A percentile compares a stretch with the other conserved stretches of the same genome.
These are phyloP conservation scores for Chesias legatella DNA, from an alignment of 2,888 invertebrate species.

Conservation along the genomic window DNA sequence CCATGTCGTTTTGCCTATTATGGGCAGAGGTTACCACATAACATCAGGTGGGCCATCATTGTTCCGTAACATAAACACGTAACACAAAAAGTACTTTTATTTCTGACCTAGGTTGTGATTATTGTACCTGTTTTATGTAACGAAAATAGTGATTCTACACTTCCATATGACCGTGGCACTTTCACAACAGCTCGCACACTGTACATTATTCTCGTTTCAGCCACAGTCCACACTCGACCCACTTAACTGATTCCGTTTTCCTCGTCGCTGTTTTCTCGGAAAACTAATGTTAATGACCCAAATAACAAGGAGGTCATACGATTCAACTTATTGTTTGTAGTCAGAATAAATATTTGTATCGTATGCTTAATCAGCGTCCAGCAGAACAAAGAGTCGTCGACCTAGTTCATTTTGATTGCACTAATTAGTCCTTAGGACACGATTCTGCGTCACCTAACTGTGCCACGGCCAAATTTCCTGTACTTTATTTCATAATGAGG, in stretches of 20 bases:
- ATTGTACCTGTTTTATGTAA: no score
- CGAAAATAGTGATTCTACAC: no score
- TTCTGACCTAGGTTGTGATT: no score
- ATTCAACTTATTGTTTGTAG: slow-evolving; percentile 26
- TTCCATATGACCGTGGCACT: no score
- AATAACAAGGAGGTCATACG: slow-evolving; percentile 36
- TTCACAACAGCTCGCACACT: no score
- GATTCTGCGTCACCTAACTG: slow-evolving; percentile 54
- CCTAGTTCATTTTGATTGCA: slow-evolving; percentile 51
- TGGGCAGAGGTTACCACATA: no score
- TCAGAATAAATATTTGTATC: slow-evolving; percentile 29
- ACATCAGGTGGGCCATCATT: no score
- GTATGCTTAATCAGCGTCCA: slow-evolving; percentile 43
- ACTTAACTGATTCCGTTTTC: slow-evolving; percentile 59
- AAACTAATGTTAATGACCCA: slow-evolving; percentile 71
- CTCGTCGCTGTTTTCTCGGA: slow-evolving; percentile 60
- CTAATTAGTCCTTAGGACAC: slow-evolving; percentile 56
- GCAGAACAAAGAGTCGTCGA: slow-evolving; percentile 67
- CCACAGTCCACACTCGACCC: slow-evolving; percentile 54
- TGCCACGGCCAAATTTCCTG: slow-evolving; percentile 58
- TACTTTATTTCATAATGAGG: slow-evolving; percentile 42
- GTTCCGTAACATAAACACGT: no score
- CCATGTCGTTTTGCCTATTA: no score
- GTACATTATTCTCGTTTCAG: slow-evolving; percentile 41
- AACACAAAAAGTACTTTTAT: no score